Evolutionary conservation across 2,888 invertebrate genomes (phyloP).

Genomic region (Anticlea derivata): DNA sequence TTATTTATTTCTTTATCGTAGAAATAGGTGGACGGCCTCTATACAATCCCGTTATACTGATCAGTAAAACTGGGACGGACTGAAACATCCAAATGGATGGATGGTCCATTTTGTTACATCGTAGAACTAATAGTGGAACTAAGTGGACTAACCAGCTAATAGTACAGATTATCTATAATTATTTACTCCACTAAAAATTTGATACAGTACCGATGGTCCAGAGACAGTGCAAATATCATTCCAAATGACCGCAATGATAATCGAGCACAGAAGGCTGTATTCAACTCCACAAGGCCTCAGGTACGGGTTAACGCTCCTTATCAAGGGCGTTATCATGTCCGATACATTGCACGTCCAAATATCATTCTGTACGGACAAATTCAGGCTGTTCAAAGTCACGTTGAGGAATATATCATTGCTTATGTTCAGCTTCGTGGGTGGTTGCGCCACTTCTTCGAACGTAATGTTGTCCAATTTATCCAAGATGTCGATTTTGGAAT

Average conservation of each 20-base stretch:
- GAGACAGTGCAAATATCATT: conserved; percentile 86
- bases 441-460: conserved; percentile 39
- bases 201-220: conserved; percentile 60
- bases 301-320: conserved; percentile 88
- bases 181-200: too few species aligned
- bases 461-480: conserved; percentile 55
- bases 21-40: too few species aligned
- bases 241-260: conserved; percentile 91
- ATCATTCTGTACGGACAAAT: conserved; percentile 47
- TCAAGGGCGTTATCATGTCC: conserved; percentile 84
- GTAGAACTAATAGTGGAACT: too few species aligned
- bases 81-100: too few species aligned
- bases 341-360: conserved; percentile 72
- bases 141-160: too few species aligned
- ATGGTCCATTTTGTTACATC: too few species aligned
- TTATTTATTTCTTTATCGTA: too few species aligned
- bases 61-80: too few species aligned
- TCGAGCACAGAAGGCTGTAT: conserved; percentile 91
- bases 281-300: conserved; percentile 93
- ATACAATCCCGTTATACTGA: too few species aligned
- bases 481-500: conserved; percentile 47
- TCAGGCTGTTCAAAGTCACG: conserved; percentile 39
- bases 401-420: conserved; percentile 38
- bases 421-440: conserved; percentile 19
- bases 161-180: too few species aligned